Evolutionary conservation across 1,140 invertebrate species (phyloP).

Genomic region (Theocolax elegans): DNA sequence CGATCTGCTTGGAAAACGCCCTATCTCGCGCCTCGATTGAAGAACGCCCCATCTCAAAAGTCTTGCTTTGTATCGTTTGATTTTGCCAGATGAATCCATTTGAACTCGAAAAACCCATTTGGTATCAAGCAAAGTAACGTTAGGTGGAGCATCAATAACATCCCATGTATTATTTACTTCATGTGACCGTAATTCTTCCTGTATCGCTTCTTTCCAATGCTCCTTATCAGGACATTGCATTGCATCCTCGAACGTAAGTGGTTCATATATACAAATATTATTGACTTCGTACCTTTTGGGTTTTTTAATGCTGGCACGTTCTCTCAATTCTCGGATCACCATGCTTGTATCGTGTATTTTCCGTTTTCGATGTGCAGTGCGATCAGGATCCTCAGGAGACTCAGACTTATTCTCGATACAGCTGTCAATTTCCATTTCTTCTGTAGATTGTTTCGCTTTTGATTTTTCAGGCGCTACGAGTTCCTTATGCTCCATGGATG

Average conservation of each 20-base stretch:
- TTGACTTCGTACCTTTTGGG: slow-evolving; percentile 22
- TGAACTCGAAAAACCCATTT: no score
- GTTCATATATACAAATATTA: slow-evolving; percentile 10
- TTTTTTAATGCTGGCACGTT: not conserved
- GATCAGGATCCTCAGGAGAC: not conserved
- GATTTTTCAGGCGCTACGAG: not conserved
- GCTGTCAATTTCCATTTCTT: no score
- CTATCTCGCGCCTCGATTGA: no score
- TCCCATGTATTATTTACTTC: slow-evolving; percentile 44
- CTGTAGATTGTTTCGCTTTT: not conserved
- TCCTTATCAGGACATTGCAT: slow-evolving; percentile 16
- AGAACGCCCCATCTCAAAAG: no score
- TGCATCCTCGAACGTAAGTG: slow-evolving; percentile 39
- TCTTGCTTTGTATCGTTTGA: no score
- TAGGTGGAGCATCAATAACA: no score
- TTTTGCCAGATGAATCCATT: no score
- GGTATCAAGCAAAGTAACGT: no score
- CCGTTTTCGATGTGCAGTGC: not conserved
- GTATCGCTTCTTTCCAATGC: slow-evolving; percentile 44
- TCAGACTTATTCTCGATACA: no score
- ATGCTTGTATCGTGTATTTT: no score
- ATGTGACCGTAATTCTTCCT: slow-evolving; percentile 45
- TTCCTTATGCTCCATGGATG: not conserved
- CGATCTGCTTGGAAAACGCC: no score
- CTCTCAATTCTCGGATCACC: not conserved